Percentiles rank a stretch among this genome's conserved stretches.
Conservation (phyloP, 2,797 vertebrate species). For the Hyperoplus immaculatus region DNA sequence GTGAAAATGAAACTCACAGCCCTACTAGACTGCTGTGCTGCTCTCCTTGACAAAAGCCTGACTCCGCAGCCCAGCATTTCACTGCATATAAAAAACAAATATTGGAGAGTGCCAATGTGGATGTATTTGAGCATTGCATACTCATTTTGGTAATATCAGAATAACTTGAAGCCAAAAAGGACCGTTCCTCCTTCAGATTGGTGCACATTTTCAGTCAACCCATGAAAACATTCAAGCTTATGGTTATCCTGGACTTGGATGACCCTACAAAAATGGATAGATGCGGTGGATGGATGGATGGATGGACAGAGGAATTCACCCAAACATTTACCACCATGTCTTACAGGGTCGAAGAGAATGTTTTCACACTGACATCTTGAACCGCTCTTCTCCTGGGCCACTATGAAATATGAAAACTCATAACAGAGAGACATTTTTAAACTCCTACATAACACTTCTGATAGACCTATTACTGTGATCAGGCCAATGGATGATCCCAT, state of each 20-base stretch:
- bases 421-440: constrained; percentile 13
- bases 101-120: too few relatives aligned
- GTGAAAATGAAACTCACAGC: too few relatives aligned
- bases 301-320: not conserved
- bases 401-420: not conserved
- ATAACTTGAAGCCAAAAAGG: too few relatives aligned
- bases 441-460: not conserved
- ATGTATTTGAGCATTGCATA: too few relatives aligned
- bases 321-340: constrained; percentile 9
- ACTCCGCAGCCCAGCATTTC: too few relatives aligned
- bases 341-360: not conserved
- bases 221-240: too few relatives aligned
- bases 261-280: not conserved
- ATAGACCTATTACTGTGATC: constrained; percentile 20
- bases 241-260: not conserved
- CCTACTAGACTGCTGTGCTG: too few relatives aligned
- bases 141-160: too few relatives aligned
- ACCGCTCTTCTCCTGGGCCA: not conserved
- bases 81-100: too few relatives aligned
- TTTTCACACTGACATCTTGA: constrained; percentile 17
- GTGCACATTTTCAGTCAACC: too few relatives aligned
- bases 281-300: not conserved
- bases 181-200: too few relatives aligned
- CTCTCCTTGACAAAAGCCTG: too few relatives aligned
- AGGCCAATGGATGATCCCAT: constrained; percentile 54